Base-by-base conservation (phyloP, 2,888 invertebrate genomes). In the Drepanosiphum platanoidis region DNA sequence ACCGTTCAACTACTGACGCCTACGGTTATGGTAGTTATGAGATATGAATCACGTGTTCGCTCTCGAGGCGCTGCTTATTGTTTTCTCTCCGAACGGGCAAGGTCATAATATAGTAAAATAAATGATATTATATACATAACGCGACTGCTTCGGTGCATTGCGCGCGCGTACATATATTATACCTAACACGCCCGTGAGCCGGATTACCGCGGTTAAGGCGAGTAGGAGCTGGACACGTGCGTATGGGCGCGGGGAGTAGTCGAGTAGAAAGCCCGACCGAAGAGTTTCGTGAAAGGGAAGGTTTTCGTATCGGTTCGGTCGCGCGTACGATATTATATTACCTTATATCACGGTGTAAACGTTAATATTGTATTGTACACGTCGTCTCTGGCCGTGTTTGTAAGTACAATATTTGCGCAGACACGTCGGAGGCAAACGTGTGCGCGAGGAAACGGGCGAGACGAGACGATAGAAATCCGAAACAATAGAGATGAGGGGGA, bases 281-380 rank as follows among this genome's bases (percentile, higher is more conserved):
- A 61, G 7, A 61, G 61, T 61, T 61, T 61, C 61, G 61, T 61
- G 61, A 61, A 61, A 61, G 61, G 61, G 61, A 61, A 61, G 61
- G 27, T 61, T 22, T 61, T n/a, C 22, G 22, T 52, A 52, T n/a
- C n/a, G n/a, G n/a, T n/a, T n/a, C n/a, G n/a, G 5, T 18, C 22
- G 22, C 52, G 3, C 4, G 22, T 22, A 52, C 18, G 52, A 8
- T 61, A 27, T 61, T 27, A 61, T 42, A 46, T 1, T 46, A 52
- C 5, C n/a, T n/a, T n/a, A n/a, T 52, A 52, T 18, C 22, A 18
- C 22, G 27, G 27, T 27, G 27, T 2, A 61, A n/a, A 61, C 9
- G 9, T 27, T 61, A 61, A 9, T 7, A 61, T 61, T 22, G n/a
- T 52, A 52, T 22, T 22, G 18, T 22, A 22, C 4, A 18, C 22